Evolutionary conservation across 2,797 vertebrate species (phyloP).

Genomic region (Falco concolor): DNA sequence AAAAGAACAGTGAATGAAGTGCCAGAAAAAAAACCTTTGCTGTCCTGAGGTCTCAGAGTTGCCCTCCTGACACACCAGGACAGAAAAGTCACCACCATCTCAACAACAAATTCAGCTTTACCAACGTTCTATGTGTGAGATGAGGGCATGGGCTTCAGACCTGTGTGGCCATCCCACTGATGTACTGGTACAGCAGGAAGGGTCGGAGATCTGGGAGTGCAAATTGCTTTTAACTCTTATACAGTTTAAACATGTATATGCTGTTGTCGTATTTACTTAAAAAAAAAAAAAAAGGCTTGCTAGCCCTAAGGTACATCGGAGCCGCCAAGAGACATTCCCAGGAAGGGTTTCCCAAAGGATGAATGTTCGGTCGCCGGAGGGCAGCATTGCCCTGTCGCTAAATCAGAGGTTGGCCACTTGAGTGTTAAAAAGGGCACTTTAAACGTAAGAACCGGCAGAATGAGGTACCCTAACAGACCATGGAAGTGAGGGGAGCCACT

Average conservation of each 20-base stretch:
- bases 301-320: not conserved
- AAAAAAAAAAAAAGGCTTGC: not conserved
- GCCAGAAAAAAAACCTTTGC: not conserved
- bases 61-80: not conserved
- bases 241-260: not conserved
- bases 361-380: not conserved
- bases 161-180: not conserved
- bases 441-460: not conserved
- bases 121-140: not conserved
- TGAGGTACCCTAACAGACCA: not conserved
- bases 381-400: constrained; percentile 13
- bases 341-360: not conserved
- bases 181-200: not conserved
- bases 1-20: not conserved
- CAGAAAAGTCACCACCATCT: not conserved
- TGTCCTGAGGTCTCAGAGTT: not conserved
- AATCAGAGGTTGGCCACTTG: not conserved
- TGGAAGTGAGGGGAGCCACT: not conserved
- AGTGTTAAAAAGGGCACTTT: not conserved
- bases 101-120: not conserved
- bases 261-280: not conserved
- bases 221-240: not conserved
- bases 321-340: not conserved
- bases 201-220: not conserved
- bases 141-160: not conserved